Percentiles rank a stretch among this genome's conserved stretches.
Evolutionary conservation across 35 echinoderm and acorn worm species (phyloP).

Genomic region (Lytechinus variegatus): DNA sequence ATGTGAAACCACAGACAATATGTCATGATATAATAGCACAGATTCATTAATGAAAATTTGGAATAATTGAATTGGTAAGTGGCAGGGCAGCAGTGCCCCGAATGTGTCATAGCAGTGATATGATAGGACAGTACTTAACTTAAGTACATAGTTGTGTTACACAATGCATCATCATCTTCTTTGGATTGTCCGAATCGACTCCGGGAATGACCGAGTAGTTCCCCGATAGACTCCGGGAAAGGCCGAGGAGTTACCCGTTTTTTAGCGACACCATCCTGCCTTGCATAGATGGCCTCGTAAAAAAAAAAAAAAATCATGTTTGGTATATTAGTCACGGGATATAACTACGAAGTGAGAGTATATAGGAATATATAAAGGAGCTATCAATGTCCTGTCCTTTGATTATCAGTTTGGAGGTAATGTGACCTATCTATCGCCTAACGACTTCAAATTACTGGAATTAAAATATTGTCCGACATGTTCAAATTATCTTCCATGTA

Average conservation of each 20-base stretch:
- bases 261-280: background rate
- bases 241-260: background rate
- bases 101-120: background rate
- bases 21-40: background rate
- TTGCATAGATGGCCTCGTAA: background rate
- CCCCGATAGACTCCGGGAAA: background rate
- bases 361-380: background rate
- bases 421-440: background rate
- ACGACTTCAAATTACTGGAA: slow-evolving; percentile 11
- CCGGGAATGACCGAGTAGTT: background rate
- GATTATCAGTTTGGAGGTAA: background rate
- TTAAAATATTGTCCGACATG: background rate
- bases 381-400: background rate
- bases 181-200: background rate
- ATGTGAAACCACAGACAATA: background rate
- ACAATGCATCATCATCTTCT: background rate
- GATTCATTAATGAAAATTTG: background rate
- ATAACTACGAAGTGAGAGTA: background rate
- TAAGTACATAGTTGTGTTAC: background rate
- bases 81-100: background rate
- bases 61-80: background rate
- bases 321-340: background rate
- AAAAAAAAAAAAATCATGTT: background rate
- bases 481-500: background rate
- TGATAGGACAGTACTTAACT: background rate